phyloP scores from a whole-genome alignment of 2,113 vertebrate genomes.

The Microtus richardsoni region DNA sequence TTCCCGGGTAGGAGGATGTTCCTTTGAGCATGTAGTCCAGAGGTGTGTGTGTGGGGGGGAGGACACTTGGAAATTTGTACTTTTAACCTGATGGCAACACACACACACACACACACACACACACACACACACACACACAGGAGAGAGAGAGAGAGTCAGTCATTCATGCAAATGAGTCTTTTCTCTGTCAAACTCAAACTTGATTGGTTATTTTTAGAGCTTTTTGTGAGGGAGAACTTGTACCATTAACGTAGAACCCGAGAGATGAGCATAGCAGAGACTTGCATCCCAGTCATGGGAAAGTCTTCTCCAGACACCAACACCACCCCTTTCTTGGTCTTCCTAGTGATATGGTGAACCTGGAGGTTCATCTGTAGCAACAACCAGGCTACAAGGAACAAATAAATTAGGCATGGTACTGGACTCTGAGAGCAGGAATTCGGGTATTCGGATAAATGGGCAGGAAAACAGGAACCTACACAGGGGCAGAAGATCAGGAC shows the following conservation, averaged over 20 bases:
- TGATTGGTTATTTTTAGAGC: not conserved
- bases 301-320: not conserved
- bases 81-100: not conserved
- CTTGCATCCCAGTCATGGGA: not conserved
- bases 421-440: not conserved
- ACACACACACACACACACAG: too few species aligned
- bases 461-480: not conserved
- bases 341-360: not conserved
- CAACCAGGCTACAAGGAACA: not conserved
- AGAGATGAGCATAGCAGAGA: not conserved
- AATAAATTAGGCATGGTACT: not conserved
- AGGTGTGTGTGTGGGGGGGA: too few species aligned
- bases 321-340: not conserved
- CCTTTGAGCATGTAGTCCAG: too few species aligned
- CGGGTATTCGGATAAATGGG: too few species aligned
- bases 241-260: not conserved
- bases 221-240: not conserved
- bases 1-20: too few species aligned
- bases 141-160: not conserved
- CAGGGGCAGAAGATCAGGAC: too few species aligned
- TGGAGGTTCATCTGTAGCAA: not conserved
- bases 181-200: not conserved
- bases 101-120: too few species aligned
- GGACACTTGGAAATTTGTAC: not conserved
- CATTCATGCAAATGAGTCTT: not conserved